Evolutionary conservation across 2,113 vertebrate genomes (phyloP).

Genomic region (Myrmophylax atrothorax): DNA sequence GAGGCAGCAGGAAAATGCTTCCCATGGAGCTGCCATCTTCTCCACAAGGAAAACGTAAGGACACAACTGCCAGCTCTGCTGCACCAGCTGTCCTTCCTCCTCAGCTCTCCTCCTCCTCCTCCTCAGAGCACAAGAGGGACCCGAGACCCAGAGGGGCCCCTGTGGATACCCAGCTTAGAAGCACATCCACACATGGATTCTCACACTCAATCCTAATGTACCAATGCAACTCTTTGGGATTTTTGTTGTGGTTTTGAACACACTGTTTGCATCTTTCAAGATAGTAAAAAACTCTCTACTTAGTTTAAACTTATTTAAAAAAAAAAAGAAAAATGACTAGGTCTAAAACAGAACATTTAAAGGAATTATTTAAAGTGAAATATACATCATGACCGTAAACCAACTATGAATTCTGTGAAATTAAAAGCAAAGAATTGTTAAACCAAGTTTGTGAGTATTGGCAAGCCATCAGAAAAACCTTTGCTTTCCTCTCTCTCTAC

Average conservation of each 20-base stretch:
- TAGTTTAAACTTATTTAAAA: background rate
- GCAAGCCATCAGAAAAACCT: background rate
- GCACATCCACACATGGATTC: background rate
- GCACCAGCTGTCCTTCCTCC: background rate
- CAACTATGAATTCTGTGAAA: background rate
- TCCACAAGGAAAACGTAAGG: background rate
- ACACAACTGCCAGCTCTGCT: background rate
- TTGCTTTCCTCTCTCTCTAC: background rate
- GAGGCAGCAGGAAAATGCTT: background rate
- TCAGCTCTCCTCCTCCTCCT: too few relatives aligned
- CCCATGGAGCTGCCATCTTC: accelerated
- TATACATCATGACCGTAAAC: background rate
- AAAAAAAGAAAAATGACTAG: background rate
- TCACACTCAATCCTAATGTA: background rate
- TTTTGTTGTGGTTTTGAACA: background rate
- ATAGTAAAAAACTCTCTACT: background rate
- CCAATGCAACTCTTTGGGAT: background rate
- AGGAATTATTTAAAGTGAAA: background rate
- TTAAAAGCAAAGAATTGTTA: background rate
- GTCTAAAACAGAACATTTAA: background rate
- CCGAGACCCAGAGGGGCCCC: background rate
- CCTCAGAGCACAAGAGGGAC: background rate
- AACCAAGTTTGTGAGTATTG: background rate
- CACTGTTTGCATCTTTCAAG: background rate
- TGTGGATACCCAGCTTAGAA: accelerated